These are phyloP conservation scores for Liopterus haemorrhoidalis DNA, from an alignment of 2,888 invertebrate genomes.

Conservation along the genomic window DNA sequence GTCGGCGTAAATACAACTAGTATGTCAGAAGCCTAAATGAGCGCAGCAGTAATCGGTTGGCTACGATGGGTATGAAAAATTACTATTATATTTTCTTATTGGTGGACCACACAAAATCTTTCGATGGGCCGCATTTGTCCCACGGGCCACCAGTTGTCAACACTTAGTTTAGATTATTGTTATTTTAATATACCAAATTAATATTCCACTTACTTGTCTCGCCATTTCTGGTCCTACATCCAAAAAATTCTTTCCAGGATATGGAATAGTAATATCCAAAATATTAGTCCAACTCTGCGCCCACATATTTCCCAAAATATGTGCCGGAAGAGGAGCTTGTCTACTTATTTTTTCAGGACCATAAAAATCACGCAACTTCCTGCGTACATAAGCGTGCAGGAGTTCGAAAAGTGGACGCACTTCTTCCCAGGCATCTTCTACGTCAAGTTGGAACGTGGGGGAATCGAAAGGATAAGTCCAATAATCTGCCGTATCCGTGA, in stretches of 20 bases:
- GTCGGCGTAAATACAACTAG: too few relatives aligned
- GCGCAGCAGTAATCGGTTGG: too few relatives aligned
- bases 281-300: constrained; percentile 82
- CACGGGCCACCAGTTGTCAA: too few relatives aligned
- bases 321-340: constrained; percentile 77
- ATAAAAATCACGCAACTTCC: constrained; percentile 74
- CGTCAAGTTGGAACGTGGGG: constrained; percentile 65
- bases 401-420: constrained; percentile 81
- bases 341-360: constrained; percentile 75
- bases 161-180: too few relatives aligned
- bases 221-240: constrained; percentile 81
- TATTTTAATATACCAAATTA: too few relatives aligned
- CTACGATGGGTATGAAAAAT: too few relatives aligned
- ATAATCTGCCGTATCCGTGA: constrained; percentile 78
- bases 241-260: constrained; percentile 74
- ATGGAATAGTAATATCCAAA: constrained; percentile 74
- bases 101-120: too few relatives aligned
- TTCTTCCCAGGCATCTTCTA: constrained; percentile 78
- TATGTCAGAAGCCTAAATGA: too few relatives aligned
- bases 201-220: constrained; percentile 61
- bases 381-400: constrained; percentile 82
- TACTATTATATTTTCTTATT: too few relatives aligned
- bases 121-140: too few relatives aligned
- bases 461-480: constrained; percentile 87
- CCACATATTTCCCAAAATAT: constrained; percentile 87